Evolutionary conservation across 2,888 invertebrate species (phyloP), one percentile per base, ranked within the genome.

Genomic region (Euzophera pinguis): DNA sequence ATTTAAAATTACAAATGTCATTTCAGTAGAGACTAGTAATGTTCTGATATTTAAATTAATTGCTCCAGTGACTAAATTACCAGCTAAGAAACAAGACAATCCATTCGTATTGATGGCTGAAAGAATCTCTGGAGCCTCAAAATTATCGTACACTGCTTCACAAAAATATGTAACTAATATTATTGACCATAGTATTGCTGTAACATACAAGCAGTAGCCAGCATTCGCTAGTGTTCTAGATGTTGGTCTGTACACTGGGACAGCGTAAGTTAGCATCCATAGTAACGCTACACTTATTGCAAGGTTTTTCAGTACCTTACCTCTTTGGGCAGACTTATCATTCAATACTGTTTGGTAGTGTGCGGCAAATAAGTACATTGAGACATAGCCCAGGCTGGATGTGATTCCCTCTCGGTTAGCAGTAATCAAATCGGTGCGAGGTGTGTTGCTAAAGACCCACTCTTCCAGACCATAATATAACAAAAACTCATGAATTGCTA

Each of bases 331-430:
- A 39, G 70, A 75, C 57, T 73, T 75, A 59, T 88, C 73, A 27
- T 76, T 78, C 29, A 94, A 72, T 50, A 92, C 72, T 59, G 85
- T 80, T 38, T 94, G 94, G 50, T 95, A 73, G 63, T 92, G 91
- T 51, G 94, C 92, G 22, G 95, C 94, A 59, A 94, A 91, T 53
- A 98, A 89, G 80, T 97, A 98, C 4, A 99, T 83, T 0, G 95
- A 92, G 0, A 97, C 85, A 77, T 97, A 99, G 1, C 99, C 99
- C 0, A 95, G 85, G 35, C 94, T 90, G 0, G 99, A 98, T 16
- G 93, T 92, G 37, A 99, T 83, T 0, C 99, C 99, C 87, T 99
- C 99, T 53, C 96, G 93, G 81, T 99, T 99, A 0, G 98, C 96
- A 42, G 93, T 87, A 4, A 98, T 59, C 32, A 97, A 84, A 52